These are phyloP conservation scores for Semnornis frantzii DNA, from an alignment of 2,113 vertebrate genomes.

Conservation along the genomic window DNA sequence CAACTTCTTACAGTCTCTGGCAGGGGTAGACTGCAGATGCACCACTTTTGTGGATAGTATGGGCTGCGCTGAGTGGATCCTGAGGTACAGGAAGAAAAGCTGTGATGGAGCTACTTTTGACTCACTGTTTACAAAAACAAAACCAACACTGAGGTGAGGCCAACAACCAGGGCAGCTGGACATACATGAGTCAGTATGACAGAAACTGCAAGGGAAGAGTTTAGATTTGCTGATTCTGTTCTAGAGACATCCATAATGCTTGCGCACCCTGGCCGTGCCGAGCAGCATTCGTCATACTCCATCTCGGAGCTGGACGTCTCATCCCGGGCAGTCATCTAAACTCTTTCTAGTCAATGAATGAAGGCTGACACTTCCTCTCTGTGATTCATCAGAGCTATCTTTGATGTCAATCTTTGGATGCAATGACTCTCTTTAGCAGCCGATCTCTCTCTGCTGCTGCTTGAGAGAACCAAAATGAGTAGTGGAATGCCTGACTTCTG, in stretches of 20 bases:
- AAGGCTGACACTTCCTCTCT: neutral
- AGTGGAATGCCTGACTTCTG: neutral
- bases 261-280: rapidly evolving
- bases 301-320: neutral
- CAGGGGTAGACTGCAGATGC: neutral
- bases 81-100: neutral
- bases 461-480: neutral
- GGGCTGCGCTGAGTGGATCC: neutral
- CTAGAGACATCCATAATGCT: neutral
- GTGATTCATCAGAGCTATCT: neutral
- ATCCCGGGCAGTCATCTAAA: neutral
- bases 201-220: neutral
- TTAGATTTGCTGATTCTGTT: neutral
- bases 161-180: neutral
- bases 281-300: neutral
- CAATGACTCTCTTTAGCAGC: neutral
- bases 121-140: neutral
- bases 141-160: neutral
- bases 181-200: neutral
- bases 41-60: rapidly evolving
- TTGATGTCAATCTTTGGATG: neutral
- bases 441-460: neutral
- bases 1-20: neutral
- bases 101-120: neutral
- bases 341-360: neutral